Percentiles rank a stretch among this genome's conserved stretches.
Evolutionary conservation across 2,888 invertebrate genomes (phyloP).

Genomic region (Microctonus brassicae): DNA sequence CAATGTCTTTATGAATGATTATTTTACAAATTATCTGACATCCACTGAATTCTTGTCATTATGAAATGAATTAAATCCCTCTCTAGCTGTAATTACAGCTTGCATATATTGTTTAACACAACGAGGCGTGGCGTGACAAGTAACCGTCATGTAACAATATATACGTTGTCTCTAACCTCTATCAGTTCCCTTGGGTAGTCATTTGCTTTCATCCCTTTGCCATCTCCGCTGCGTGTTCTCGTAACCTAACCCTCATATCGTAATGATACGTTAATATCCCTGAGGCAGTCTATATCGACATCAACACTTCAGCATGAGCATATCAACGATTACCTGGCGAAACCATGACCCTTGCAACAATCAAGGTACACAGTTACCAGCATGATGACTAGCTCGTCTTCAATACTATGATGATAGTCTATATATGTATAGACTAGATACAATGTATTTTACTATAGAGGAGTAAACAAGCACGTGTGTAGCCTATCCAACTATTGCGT

Average conservation of each 20-base stretch:
- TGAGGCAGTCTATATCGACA: conserved; percentile 57
- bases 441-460: neutral
- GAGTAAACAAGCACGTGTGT: conserved; percentile 21
- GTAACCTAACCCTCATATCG: conserved; percentile 26
- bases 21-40: neutral
- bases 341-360: conserved; percentile 10
- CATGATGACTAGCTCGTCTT: conserved; percentile 7
- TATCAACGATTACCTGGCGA: conserved; percentile 18
- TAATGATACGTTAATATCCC: conserved; percentile 64
- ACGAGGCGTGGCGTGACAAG: conserved; percentile 53
- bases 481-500: conserved; percentile 9
- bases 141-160: conserved; percentile 38
- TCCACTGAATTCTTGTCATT: neutral
- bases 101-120: conserved; percentile 55
- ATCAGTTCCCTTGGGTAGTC: conserved; percentile 12
- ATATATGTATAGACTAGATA: too few species aligned
- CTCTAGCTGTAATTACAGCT: conserved; percentile 57
- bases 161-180: conserved; percentile 26
- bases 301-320: conserved; percentile 33
- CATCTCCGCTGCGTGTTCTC: conserved; percentile 8
- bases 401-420: conserved; percentile 12
- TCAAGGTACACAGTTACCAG: conserved; percentile 1
- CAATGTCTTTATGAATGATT: neutral
- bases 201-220: conserved; percentile 24
- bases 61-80: conserved; percentile 32